A percentile compares a stretch with the other conserved stretches of the same genome.
These are phyloP conservation scores for Cataglyphis livida DNA, from an alignment of 2,888 invertebrate genomes.

Conservation along the genomic window DNA sequence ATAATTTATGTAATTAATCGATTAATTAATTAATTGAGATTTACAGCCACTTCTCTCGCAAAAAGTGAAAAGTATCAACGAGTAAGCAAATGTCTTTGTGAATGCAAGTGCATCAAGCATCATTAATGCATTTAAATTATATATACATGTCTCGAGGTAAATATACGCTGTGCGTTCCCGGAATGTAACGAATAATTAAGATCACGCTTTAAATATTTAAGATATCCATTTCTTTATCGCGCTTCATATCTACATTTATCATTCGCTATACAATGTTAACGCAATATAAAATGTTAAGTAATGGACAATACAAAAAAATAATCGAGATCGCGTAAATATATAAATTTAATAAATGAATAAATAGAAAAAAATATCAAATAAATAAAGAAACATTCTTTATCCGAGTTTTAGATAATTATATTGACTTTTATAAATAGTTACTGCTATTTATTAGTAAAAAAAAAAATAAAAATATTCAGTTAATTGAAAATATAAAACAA, in stretches of 20 bases:
- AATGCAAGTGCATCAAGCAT: not conserved
- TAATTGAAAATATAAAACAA: not conserved
- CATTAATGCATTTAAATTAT: conserved; percentile 16
- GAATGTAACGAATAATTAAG: conserved; percentile 46
- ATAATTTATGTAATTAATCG: not conserved
- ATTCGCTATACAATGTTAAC: not conserved
- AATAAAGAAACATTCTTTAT: not conserved
- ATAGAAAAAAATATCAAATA: not conserved
- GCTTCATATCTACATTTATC: not conserved
- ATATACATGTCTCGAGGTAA: not conserved
- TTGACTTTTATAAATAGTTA: not conserved
- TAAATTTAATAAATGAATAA: not conserved
- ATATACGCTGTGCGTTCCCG: not conserved
- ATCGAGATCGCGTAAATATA: not conserved
- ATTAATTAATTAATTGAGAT: not conserved
- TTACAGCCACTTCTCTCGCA: not conserved
- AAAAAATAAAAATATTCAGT: too few species aligned
- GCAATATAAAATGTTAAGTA: not conserved
- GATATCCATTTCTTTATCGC: conserved; percentile 16
- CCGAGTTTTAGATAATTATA: not conserved
- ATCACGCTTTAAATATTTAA: conserved; percentile 36
- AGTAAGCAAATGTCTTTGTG: not conserved
- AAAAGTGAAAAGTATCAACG: not conserved
- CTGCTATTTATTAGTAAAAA: too few species aligned
- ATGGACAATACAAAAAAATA: not conserved